Evolutionary conservation across 2,888 invertebrate genomes (phyloP), one percentile per base, ranked within the genome.

Genomic region (Conistra vaccinii): DNA sequence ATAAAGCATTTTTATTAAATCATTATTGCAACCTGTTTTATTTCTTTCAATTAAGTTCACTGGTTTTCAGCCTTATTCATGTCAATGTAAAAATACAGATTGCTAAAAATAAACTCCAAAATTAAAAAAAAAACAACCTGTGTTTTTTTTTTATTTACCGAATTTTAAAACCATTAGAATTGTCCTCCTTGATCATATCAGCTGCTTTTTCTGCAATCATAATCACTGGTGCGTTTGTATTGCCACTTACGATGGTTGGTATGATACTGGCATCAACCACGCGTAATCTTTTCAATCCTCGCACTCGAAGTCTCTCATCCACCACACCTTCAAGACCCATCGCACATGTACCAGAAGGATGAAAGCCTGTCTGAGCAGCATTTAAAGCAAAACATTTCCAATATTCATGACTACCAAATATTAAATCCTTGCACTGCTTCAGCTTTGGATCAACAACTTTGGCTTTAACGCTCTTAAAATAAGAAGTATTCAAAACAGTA

Each of bases 151-250:
- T 6, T 29, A 14, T 20, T 9, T 3, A 45, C 20, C 2, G 20
- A 5, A 62, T 32, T 12, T 9, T 20, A 20, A 9, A 9, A 57
- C 4, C 7, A 20, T 6, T 5, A 32, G 6, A 32, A 32, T 60
- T 60, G 4, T 72, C 76, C 9, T 67, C 39, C 83, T 97, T 97
- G 58, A 88, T 87, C 73, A 88, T 76, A 69, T 86, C 87, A 0
- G 86, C 73, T 2, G 96, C 97, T 87, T 97, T 97, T 87, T 97
- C 97, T 0, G 96, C 97, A 23, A 97, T 96, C 97, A 97, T 97
- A 17, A 97, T 94, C 0, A 96, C 93, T 0, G 97, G 96, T 1
- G 97, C 97, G 79, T 97, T 96, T 0, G 97, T 97, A 81, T 97
- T 97, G 0, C 97, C 97, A 9, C 97, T 96, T 0, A 96, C 26